Conservation (phyloP, 2,888 invertebrate species). For the Caenorhabditis sp. region DNA sequence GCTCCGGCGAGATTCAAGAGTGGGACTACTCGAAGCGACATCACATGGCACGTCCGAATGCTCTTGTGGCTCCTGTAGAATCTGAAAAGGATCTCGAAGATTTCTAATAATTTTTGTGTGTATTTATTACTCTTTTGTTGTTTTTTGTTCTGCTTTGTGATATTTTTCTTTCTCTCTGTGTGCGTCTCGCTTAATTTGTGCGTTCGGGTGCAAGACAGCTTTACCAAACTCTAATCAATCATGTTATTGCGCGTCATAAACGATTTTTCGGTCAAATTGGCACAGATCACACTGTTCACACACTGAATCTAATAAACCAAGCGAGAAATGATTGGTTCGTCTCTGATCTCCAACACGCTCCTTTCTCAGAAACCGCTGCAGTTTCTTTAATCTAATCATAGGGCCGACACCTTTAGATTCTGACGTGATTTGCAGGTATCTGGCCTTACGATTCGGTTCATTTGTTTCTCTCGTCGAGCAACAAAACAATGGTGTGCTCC, state of each 20-base stretch:
- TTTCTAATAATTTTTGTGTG: neutral
- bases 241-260: neutral
- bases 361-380: no score
- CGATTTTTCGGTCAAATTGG: no score
- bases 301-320: no score
- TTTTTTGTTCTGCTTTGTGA: neutral
- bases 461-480: no score
- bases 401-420: no score
- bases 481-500: constrained; percentile 21
- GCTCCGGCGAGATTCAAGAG: constrained; percentile 61
- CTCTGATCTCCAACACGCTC: no score
- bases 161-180: constrained; percentile 4
- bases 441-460: no score
- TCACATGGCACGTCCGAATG: constrained; percentile 10
- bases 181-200: constrained; percentile 27
- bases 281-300: no score
- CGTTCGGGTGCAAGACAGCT: constrained; percentile 30
- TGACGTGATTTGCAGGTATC: no score
- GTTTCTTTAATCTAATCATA: no score
- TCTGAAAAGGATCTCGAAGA: constrained; percentile 30
- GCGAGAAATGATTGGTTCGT: no score
- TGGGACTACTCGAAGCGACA: constrained; percentile 55
- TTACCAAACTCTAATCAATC: constrained; percentile 8
- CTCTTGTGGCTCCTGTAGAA: constrained; percentile 27
- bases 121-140: neutral